Evolutionary conservation across 23 tunicate species (phyloP), one percentile per base, ranked within the genome.

Genomic region (Trididemnum clinides): DNA sequence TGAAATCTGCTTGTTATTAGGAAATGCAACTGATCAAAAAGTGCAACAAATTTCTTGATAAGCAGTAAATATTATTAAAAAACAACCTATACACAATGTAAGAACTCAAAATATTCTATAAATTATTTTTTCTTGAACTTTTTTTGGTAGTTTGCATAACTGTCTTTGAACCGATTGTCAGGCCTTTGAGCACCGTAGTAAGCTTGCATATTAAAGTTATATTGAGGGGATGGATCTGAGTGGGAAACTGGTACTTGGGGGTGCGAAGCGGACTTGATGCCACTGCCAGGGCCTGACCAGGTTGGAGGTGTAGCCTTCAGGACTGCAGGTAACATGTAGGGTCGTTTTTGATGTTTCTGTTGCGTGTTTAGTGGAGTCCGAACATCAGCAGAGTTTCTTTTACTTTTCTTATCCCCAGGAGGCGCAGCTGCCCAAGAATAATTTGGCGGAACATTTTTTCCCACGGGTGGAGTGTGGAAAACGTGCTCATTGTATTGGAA

Each of bases 81-180:
- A n/a, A n/a, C n/a, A n/a, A n/a, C n/a, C n/a, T n/a, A n/a, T n/a
- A n/a, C n/a, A n/a, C n/a, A n/a, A n/a, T n/a, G n/a, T n/a, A n/a
- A n/a, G n/a, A n/a, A n/a, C n/a, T n/a, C n/a, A n/a, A n/a, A n/a
- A n/a, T n/a, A n/a, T n/a, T n/a, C n/a, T n/a, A n/a, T n/a, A n/a
- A n/a, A n/a, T n/a, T n/a, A n/a, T 30, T 19, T 5, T 28, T 66
- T 66, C n/a, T 66, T 66, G 37, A 66, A 66, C 22, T 66, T 66
- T 66, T 31, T 66, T 31, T 66, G 75, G n/a, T 66, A 66, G 30
- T 66, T 66, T 31, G 37, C 75, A 20, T 66, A 66, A 66, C 75
- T 66, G 37, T 66, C 37, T 66, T 31, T 66, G 6, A 37, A 32
- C 18, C 75, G 75, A 31, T 66, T 66, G 75, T 31, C 31, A 2